Evolutionary conservation across 2,797 vertebrate genomes (phyloP), one percentile per base, ranked within the genome.

Genomic region (Aeoliscus strigatus): DNA sequence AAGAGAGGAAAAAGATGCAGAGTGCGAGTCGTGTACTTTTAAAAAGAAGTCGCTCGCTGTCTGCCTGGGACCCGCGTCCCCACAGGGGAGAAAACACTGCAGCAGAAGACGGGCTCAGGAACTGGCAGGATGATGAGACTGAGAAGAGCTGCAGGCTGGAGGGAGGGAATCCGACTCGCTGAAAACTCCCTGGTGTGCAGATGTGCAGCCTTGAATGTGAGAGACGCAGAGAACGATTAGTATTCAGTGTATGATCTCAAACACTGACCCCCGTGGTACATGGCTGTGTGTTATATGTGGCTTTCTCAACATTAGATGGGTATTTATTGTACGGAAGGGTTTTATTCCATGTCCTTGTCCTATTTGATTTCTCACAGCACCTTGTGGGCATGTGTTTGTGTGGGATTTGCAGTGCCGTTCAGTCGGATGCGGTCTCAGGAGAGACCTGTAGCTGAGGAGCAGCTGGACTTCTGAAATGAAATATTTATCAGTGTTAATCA

Each of bases 381-480:
- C 18, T 21, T 21, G 18, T 21, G 18, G 18, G 3, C 18, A 6
- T 6, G 3, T 6, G 3, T 21, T n/a, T n/a, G n/a, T n/a, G n/a
- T n/a, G n/a, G n/a, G n/a, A 18, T 42, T 46, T 36, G 10, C 7
- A 30, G 4, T 21, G 18, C 6, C 21, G 55, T 24, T n/a, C n/a
- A 45, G 58, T 66, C 71, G 6, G 40, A 39, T 69, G 69, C 31
- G 1, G 13, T 50, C 70, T 73, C 58, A 38, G 51, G 66, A 57
- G 65, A 46, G 54, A 64, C 58, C 68, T 54, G 67, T 58, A 62
- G 61, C 73, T 60, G 62, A 61, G 65, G 33, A 79, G 74, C 80
- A 82, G 73, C 79, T 80, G 80, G 66, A 73, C 56, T 29, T 41
- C 49, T 9, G 6, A 65, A 66, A 77, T 83, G 59, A 83, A 77